A percentile compares a stretch with the other conserved stretches of the same genome.
phyloP scores from a whole-genome alignment of 2,113 vertebrate genomes.

The Cichladusa arquata region DNA sequence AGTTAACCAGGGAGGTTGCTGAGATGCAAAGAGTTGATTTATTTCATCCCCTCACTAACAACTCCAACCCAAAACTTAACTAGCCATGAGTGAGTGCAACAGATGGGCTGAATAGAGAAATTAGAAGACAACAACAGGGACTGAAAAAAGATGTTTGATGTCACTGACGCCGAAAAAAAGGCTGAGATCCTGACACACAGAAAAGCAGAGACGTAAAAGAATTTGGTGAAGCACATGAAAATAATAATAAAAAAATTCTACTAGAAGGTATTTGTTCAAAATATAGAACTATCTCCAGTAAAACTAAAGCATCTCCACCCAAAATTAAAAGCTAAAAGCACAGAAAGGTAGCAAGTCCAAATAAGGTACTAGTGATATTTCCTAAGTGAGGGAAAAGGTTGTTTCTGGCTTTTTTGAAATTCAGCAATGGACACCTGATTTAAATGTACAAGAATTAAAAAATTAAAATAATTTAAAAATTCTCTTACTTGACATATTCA shows the following conservation, averaged over 20 bases:
- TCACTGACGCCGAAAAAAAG: neutral
- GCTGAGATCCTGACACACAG: neutral
- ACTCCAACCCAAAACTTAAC: neutral
- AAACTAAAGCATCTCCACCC: neutral
- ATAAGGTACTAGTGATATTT: neutral
- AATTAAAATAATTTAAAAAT: too few species aligned
- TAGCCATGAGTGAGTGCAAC: neutral
- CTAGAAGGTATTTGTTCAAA: neutral
- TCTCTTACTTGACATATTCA: neutral
- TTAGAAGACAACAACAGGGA: neutral
- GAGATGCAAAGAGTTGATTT: neutral
- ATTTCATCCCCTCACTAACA: neutral
- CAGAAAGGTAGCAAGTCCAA: neutral
- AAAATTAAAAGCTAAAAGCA: neutral
- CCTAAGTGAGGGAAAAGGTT: neutral
- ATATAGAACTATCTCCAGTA: neutral
- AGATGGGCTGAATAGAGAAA: neutral
- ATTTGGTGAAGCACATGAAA: neutral
- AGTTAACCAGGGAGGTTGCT: neutral
- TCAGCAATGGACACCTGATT: neutral
- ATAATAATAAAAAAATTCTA: neutral
- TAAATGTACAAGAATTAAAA: neutral
- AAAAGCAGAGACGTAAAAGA: neutral
- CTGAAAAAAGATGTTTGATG: neutral
- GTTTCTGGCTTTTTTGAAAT: neutral